Evolutionary conservation across 2,113 vertebrate species (phyloP), one percentile per base, ranked within the genome.

Genomic region (Cervus canadensis): DNA sequence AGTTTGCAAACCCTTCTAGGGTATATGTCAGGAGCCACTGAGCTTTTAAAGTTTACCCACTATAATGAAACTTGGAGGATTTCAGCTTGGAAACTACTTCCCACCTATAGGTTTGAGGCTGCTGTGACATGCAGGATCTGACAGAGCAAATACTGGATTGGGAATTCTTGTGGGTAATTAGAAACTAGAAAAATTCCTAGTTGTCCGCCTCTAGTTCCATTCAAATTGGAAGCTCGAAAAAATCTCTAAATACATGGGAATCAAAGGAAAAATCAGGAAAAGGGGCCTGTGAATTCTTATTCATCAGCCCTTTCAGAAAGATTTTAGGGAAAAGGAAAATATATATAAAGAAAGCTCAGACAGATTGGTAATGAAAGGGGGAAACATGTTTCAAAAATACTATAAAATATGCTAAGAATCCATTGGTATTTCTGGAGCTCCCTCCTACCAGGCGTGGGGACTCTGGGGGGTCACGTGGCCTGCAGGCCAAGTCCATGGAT

Each of bases 391-490:
- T 90, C 4, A 67, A 89, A 97, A 97, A 89, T 84, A 59, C 10
- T 43, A 67, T 30, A 74, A 97, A 92, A 91, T 92, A 74, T 14
- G 36, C 52, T 89, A 56, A 62, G 14, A 43, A 92, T 86, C 25
- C 86, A 28, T 16, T 91, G 89, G 8, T 12, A 6, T 95, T 71
- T 7, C 64, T 40, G 9, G 85, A 30, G 89, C 91, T 91, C 95
- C 74, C 86, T 89, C 64, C 76, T 36, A 40, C 33, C 85, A 36
- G 33, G 57, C 15, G 40, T 84, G 48, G 74, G 54, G 59, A 50
- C 92, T 67, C 79, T 33, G 45, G 91, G 89, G 89, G 56, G 40
- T 57, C 86, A 78, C 26, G 0, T 0, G 86, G 28, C 43, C 85
- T 60, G 0, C 40, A 92, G 78, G 67, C 43, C 82, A 48, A 59